phyloP scores from a whole-genome alignment of 1,140 invertebrate genomes.

The Sycophaga agraensis region DNA sequence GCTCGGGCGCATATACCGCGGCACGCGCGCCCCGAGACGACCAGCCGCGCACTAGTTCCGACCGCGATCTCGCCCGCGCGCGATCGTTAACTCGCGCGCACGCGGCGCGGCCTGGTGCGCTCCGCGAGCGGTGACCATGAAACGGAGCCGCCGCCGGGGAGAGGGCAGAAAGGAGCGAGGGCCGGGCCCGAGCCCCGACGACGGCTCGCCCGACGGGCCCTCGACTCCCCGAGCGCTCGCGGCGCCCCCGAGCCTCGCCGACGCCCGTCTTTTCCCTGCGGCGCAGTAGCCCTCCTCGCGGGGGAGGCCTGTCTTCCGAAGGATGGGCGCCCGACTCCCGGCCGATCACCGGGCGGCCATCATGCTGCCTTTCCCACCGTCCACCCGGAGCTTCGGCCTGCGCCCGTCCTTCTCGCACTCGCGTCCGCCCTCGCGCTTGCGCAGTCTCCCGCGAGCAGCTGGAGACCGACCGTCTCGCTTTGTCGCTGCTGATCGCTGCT shows the following conservation, averaged over 20 bases:
- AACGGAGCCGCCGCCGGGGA: neutral
- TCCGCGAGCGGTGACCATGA: too few species aligned
- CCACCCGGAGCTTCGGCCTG: conserved; percentile 23
- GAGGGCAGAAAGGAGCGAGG: neutral
- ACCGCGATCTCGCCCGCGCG: too few species aligned
- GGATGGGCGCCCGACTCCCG: conserved; percentile 11
- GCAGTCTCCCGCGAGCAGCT: neutral
- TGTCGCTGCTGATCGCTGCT: too few species aligned
- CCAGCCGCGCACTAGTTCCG: too few species aligned
- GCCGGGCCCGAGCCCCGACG: neutral
- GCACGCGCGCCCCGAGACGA: too few species aligned
- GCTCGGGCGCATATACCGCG: too few species aligned
- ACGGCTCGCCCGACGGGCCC: too few species aligned
- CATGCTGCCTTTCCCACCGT: conserved; percentile 42
- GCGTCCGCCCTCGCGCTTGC: neutral
- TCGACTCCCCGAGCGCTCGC: too few species aligned
- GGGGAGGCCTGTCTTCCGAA: conserved; percentile 1
- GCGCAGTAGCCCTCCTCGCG: neutral
- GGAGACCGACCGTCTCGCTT: neutral
- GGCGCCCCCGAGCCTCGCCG: neutral
- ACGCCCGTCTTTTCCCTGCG: neutral
- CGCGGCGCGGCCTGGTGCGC: neutral
- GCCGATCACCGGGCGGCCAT: conserved; percentile 52
- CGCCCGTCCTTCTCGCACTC: conserved; percentile 1
- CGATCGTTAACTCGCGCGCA: neutral